Evolutionary conservation across 2,888 invertebrate species (phyloP).

Genomic region (Cordilura impudica): DNA sequence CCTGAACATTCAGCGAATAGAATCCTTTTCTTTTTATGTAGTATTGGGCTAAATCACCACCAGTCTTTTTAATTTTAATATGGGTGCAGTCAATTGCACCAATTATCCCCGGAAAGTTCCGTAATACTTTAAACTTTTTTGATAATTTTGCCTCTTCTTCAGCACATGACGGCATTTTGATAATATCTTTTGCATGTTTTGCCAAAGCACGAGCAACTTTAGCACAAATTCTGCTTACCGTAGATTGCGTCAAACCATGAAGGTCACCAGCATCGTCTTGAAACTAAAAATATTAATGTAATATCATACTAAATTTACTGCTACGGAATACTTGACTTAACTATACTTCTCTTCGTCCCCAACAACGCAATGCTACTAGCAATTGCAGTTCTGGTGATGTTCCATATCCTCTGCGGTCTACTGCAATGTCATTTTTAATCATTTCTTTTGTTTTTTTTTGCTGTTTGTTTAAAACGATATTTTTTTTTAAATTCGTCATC

Average conservation of each 20-base stretch:
- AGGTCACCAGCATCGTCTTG: slow-evolving; percentile 11
- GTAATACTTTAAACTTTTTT: background rate
- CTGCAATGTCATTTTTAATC: background rate
- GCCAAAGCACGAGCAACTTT: slow-evolving; percentile 1
- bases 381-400: background rate
- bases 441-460: too few species aligned
- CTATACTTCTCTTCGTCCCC: background rate
- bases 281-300: background rate
- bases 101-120: too few species aligned
- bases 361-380: background rate
- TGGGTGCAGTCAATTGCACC: background rate
- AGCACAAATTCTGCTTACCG: slow-evolving; percentile 2
- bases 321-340: background rate
- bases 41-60: too few species aligned
- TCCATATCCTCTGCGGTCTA: background rate
- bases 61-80: too few species aligned
- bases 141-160: background rate
- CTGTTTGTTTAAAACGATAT: too few species aligned
- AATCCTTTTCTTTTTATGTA: too few species aligned
- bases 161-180: background rate
- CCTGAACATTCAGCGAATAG: slow-evolving; percentile 5
- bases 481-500: too few species aligned
- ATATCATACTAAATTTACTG: background rate
- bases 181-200: background rate
- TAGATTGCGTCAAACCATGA: background rate